A percentile compares a stretch with the other conserved stretches of the same genome.
phyloP scores from a whole-genome alignment of 2,888 invertebrate species.

The Petrophora chlorosata region DNA sequence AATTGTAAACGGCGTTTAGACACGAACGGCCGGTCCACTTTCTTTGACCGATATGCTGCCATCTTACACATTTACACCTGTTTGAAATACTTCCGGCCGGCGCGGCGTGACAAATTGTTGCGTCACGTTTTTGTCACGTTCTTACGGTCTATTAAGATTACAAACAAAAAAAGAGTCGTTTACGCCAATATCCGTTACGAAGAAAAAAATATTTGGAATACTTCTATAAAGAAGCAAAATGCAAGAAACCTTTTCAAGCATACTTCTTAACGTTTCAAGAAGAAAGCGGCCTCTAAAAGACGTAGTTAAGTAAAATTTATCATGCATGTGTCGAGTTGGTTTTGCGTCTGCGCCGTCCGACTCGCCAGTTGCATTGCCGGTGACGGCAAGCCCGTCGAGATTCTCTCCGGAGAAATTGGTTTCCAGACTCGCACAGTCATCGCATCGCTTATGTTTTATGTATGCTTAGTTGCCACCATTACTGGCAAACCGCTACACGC shows the following conservation, averaged over 20 bases:
- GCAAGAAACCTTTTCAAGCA: background rate
- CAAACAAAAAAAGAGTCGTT: background rate
- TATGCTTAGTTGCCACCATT: slow-evolving; percentile 53
- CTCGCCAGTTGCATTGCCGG: slow-evolving; percentile 45
- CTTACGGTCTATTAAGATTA: slow-evolving; percentile 1
- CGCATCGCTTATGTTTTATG: slow-evolving; percentile 65
- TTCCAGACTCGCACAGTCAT: slow-evolving; percentile 46
- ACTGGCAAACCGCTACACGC: slow-evolving; percentile 39
- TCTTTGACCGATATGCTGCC: slow-evolving; percentile 60
- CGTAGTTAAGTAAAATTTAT: slow-evolving; percentile 20
- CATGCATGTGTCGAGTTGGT: slow-evolving; percentile 23
- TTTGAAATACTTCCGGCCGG: slow-evolving; percentile 39
- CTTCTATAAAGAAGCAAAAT: no score
- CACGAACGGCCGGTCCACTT: slow-evolving; percentile 60
- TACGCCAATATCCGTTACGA: background rate
- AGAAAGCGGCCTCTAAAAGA: slow-evolving; percentile 4
- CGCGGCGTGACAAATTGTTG: slow-evolving; percentile 41
- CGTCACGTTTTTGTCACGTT: slow-evolving; percentile 42
- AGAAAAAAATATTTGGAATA: no score
- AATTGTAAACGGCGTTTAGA: slow-evolving; percentile 57
- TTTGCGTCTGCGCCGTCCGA: slow-evolving; percentile 25
- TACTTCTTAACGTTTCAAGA: slow-evolving; percentile 14
- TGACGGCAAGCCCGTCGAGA: slow-evolving; percentile 57
- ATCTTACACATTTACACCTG: slow-evolving; percentile 54
- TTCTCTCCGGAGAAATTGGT: slow-evolving; percentile 73